Evolutionary conservation across 2,113 vertebrate species (phyloP).

Genomic region (Pedionomus torquatus): DNA sequence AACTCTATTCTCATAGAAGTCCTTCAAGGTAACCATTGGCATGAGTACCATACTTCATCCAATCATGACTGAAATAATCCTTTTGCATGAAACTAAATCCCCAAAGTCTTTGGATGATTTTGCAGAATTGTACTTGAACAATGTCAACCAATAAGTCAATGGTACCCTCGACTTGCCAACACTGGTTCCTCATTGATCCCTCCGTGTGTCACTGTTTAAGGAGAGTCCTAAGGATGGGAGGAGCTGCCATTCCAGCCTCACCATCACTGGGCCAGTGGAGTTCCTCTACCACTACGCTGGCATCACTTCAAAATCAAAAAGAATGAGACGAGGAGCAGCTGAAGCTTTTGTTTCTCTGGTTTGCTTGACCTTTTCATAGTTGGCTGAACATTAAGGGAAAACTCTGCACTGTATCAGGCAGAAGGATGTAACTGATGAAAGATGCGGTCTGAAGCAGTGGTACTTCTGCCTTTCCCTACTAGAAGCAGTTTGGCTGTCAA

Average conservation of each 20-base stretch:
- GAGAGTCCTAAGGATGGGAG: neutral
- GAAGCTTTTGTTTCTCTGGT: neutral
- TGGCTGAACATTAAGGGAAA: neutral
- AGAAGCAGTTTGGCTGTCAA: neutral
- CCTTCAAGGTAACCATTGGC: neutral
- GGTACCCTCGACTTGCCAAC: neutral
- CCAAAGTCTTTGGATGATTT: neutral
- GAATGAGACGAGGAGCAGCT: neutral
- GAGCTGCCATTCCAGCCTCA: neutral
- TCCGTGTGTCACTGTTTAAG: neutral
- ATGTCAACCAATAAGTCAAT: too few relatives aligned
- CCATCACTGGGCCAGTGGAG: neutral
- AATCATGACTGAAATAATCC: neutral
- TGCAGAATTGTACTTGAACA: neutral
- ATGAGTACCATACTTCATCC: neutral
- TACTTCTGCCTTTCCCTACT: neutral
- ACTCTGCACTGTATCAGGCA: neutral
- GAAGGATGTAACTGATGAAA: neutral
- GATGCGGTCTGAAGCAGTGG: neutral
- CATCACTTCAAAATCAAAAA: neutral
- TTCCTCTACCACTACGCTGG: neutral
- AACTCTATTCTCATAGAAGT: neutral
- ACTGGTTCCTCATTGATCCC: neutral
- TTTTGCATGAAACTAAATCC: neutral
- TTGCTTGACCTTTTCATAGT: constrained; percentile 3